Evolutionary conservation across 2,888 invertebrate genomes (phyloP), one percentile per base, ranked within the genome.

Genomic region (Acanthoscelides obtectus): DNA sequence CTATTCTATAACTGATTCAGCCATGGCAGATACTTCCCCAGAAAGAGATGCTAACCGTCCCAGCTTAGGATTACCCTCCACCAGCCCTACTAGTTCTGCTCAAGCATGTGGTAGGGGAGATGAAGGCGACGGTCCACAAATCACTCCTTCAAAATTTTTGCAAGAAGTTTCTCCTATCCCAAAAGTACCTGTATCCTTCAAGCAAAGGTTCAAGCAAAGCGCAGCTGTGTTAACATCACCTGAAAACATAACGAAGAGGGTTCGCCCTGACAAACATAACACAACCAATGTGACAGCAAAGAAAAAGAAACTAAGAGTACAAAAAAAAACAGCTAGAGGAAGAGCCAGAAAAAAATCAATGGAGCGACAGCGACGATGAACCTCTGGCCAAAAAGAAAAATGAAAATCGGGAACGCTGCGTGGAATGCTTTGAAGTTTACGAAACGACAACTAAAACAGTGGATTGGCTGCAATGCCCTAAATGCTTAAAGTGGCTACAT

Each of bases 301-400:
- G n/a, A n/a, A n/a, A n/a, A n/a, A n/a, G n/a, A n/a, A n/a, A n/a
- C n/a, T n/a, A n/a, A n/a, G n/a, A n/a, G n/a, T n/a, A n/a, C n/a
- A n/a, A n/a, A n/a, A n/a, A n/a, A n/a, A n/a, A n/a, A n/a, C n/a
- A n/a, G n/a, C n/a, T n/a, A n/a, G n/a, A n/a, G n/a, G n/a, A n/a
- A n/a, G n/a, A n/a, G n/a, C 66, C 22, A 66, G 65, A 65, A 21
- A 70, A 70, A 25, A 66, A 69, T 45, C 65, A 69, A 69, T 66
- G 27, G 27, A 69, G 71, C 45, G 71, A 71, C 65, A 71, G 69
- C 67, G 66, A 71, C 64, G 71, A 71, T 65, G 71, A 71, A 67
- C 69, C 66, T 65, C 64, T 71, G 22, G 68, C 68, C 22, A 71
- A 68, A 68, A 64, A 64, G n/a, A 71, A 71, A 64, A 68, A 64